These are phyloP conservation scores for Stenolophus ochropezus DNA, from an alignment of 2,888 invertebrate species.

Conservation along the genomic window DNA sequence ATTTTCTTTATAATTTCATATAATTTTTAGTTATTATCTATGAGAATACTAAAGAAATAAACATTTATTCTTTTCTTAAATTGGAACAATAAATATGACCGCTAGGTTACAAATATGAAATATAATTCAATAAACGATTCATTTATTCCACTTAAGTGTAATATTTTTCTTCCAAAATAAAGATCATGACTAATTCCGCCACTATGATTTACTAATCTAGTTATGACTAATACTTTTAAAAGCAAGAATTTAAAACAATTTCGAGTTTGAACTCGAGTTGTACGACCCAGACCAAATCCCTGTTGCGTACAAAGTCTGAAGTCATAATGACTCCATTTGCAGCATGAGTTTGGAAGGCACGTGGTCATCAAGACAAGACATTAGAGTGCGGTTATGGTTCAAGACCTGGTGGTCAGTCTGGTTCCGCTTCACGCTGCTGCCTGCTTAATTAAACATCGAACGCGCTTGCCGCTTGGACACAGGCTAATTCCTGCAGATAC, in stretches of 20 bases:
- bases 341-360: neutral
- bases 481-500: neutral
- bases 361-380: neutral
- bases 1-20: no score
- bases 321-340: slow-evolving; percentile 8
- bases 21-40: no score
- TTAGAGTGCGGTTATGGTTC: slow-evolving; percentile 36
- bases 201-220: neutral
- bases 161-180: neutral
- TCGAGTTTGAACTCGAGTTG: neutral
- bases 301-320: neutral
- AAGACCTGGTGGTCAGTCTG: slow-evolving; percentile 5
- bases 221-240: neutral
- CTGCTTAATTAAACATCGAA: slow-evolving; percentile 56
- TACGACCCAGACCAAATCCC: neutral
- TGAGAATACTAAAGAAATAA: no score
- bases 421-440: slow-evolving; percentile 56
- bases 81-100: neutral
- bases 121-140: neutral
- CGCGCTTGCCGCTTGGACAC: slow-evolving; percentile 43
- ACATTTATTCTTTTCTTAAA: neutral
- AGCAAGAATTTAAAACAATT: no score
- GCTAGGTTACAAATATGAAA: neutral
- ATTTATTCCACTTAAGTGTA: neutral
- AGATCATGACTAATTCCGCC: neutral